Percentiles rank a stretch among this genome's conserved stretches.
Conservation (phyloP, 2,113 vertebrate species). For the Ceuthmochares aereus region DNA sequence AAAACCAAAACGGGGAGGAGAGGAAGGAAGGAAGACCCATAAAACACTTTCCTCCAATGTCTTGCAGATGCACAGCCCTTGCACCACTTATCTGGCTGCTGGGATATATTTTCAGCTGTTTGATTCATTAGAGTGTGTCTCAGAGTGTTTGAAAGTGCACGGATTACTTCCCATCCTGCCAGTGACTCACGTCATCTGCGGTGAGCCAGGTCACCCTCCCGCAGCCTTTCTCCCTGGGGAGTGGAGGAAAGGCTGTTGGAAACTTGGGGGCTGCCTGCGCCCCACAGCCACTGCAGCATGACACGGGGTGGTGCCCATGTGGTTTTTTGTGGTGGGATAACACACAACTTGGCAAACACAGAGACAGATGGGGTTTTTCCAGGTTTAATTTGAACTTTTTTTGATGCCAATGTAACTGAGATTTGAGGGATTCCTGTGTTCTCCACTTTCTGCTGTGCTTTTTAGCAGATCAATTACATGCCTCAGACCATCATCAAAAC, state of each 20-base stretch:
- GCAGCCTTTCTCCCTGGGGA: not conserved
- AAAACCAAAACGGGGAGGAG: not conserved
- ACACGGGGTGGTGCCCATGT: not conserved
- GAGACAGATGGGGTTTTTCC: not conserved
- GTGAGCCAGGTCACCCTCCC: not conserved
- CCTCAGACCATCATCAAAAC: not conserved
- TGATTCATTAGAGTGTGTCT: not conserved
- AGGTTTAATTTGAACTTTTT: not conserved
- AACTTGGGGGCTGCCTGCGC: not conserved
- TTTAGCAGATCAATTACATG: not conserved
- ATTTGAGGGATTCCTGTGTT: not conserved
- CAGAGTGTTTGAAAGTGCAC: not conserved
- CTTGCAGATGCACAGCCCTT: not conserved
- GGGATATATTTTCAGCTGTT: not conserved
- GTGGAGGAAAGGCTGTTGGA: not conserved
- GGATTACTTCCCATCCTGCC: not conserved
- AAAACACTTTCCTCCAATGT: not conserved
- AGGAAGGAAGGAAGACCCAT: not conserved
- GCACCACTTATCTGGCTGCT: not conserved
- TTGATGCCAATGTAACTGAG: accelerated
- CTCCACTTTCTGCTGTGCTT: not conserved
- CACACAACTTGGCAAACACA: not conserved
- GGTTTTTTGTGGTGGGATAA: not conserved
- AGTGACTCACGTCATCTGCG: accelerated
- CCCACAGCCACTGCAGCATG: accelerated